These are phyloP conservation scores for Amblyornis subalaris DNA, from an alignment of 2,113 vertebrate species.

Conservation along the genomic window DNA sequence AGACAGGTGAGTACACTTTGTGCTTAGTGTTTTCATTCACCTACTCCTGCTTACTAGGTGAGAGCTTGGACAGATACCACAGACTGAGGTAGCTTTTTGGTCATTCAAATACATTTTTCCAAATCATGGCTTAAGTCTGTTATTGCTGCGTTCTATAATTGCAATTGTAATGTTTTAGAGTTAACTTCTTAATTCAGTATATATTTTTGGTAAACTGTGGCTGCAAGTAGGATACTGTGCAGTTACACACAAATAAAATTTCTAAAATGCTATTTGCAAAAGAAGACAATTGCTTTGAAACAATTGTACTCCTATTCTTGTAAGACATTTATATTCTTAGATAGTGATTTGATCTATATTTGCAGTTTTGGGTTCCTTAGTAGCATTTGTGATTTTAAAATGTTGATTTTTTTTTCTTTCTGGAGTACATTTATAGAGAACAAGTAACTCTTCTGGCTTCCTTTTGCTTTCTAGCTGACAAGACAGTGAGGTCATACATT, in stretches of 20 bases:
- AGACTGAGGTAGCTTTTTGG: not conserved
- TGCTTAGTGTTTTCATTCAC: not conserved
- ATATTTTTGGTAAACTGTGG: not conserved
- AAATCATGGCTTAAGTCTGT: not conserved
- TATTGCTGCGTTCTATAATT: not conserved
- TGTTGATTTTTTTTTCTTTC: not conserved
- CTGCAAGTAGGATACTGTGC: not conserved
- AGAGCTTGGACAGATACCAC: not conserved
- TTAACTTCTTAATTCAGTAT: not conserved
- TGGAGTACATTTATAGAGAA: not conserved
- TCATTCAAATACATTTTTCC: not conserved
- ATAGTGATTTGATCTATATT: not conserved
- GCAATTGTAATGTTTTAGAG: not conserved
- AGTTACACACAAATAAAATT: not conserved
- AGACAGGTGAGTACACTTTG: not conserved
- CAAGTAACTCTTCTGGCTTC: not conserved
- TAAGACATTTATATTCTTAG: not conserved
- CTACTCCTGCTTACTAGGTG: not conserved
- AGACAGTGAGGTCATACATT: not conserved
- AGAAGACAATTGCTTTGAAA: not conserved
- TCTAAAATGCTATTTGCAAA: not conserved
- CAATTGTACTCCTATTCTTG: not conserved
- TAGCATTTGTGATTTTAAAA: not conserved
- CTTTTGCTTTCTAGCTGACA: not conserved
- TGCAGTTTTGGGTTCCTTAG: not conserved